Conservation (phyloP, 2,797 vertebrate species). For the Acanthurus leucopareius region DNA sequence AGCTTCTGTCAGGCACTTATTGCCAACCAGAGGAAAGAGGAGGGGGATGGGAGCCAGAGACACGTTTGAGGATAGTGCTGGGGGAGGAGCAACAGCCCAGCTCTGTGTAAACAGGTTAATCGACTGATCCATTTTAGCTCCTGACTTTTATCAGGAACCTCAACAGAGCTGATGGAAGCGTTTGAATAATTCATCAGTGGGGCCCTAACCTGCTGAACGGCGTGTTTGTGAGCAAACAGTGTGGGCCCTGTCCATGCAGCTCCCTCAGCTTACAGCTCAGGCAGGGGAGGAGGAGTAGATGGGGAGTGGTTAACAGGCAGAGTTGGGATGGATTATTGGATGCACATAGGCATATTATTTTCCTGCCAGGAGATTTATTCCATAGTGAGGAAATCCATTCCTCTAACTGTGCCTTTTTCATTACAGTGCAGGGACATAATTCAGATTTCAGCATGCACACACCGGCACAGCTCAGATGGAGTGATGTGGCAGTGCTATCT, state of each 20-base stretch:
- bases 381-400: slow-evolving; percentile 79
- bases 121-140: slow-evolving; percentile 94
- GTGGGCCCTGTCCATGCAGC: slow-evolving; percentile 67
- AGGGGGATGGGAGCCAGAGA: slow-evolving; percentile 57
- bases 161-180: slow-evolving; percentile 90
- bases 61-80: slow-evolving; percentile 53
- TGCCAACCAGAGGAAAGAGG: slow-evolving; percentile 71
- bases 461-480: slow-evolving; percentile 53
- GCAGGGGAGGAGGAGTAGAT: slow-evolving; percentile 59
- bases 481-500: slow-evolving; percentile 62
- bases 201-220: slow-evolving; percentile 89
- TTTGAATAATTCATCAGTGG: slow-evolving; percentile 94
- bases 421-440: slow-evolving; percentile 73
- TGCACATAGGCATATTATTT: slow-evolving; percentile 84
- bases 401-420: slow-evolving; percentile 77
- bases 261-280: slow-evolving; percentile 60
- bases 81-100: slow-evolving; percentile 80
- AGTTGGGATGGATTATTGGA: slow-evolving; percentile 83
- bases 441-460: slow-evolving; percentile 70
- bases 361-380: slow-evolving; percentile 83
- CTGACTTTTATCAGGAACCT: slow-evolving; percentile 93
- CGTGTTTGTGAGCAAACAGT: slow-evolving; percentile 87
- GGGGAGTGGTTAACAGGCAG: slow-evolving; percentile 82
- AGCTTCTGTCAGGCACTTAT: slow-evolving; percentile 88
- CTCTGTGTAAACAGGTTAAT: slow-evolving; percentile 95